A percentile compares a stretch with the other conserved stretches of the same genome.
phyloP scores from a whole-genome alignment of 1,140 invertebrate genomes.

The Belonocnema kinseyi region DNA sequence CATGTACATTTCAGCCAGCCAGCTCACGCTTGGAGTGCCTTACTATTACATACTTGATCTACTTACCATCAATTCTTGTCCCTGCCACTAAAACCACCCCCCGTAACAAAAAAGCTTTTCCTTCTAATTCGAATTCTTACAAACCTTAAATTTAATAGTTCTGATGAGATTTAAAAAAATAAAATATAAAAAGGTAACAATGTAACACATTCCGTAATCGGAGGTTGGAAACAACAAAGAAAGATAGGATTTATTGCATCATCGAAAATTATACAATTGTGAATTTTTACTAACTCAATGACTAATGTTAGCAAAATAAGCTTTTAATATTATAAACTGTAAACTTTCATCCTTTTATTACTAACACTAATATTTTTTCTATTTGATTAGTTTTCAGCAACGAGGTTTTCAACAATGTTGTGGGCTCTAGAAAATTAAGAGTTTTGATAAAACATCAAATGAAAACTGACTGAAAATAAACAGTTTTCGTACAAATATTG shows the following conservation, averaged over 20 bases:
- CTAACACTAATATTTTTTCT: no score
- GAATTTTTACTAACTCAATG: no score
- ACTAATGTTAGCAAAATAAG: no score
- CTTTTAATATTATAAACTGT: no score
- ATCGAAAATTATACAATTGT: no score
- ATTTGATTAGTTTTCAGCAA: no score
- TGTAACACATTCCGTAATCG: no score
- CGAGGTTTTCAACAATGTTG: no score
- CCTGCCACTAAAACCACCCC: conserved; percentile 64
- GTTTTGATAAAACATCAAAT: neutral
- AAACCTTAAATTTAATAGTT: neutral
- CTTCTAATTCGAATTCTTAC: neutral
- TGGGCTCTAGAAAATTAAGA: no score
- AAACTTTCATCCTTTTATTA: no score
- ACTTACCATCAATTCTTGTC: conserved; percentile 41
- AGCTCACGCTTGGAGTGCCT: conserved; percentile 71
- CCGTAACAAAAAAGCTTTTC: conserved; percentile 45
- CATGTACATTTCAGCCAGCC: conserved; percentile 63
- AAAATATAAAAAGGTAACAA: neutral
- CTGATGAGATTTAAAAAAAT: neutral
- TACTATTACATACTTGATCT: conserved; percentile 56
- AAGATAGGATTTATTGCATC: no score
- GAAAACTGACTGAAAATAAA: neutral
- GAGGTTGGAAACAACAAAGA: no score
- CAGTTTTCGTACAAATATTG: neutral